Evolutionary conservation across 2,113 vertebrate species (phyloP).

Genomic region (Centropristis striata): DNA sequence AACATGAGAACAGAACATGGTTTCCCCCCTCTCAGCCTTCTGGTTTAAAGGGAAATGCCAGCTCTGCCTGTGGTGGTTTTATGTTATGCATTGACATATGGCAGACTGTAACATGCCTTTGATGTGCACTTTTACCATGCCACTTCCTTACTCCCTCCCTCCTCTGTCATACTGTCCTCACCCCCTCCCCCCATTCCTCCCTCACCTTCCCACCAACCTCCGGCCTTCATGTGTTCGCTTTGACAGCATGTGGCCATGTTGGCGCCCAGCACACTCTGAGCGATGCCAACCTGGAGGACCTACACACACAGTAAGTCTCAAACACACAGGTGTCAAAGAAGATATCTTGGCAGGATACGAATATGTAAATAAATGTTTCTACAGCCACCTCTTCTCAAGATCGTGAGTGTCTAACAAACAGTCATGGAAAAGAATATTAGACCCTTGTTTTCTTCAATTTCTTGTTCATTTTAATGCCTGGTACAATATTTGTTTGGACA

Average conservation of each 20-base stretch:
- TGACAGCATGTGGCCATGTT: slow-evolving; percentile 62
- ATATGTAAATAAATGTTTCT: neutral
- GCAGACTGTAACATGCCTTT: slow-evolving; percentile 35
- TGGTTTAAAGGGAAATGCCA: slow-evolving; percentile 34
- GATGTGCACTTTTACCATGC: slow-evolving; percentile 43
- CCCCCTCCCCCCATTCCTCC: neutral
- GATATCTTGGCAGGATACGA: neutral
- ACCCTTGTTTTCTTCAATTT: too few species aligned
- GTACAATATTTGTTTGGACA: too few species aligned
- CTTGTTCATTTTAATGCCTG: too few species aligned
- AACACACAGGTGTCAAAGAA: slow-evolving; percentile 28
- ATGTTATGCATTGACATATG: slow-evolving; percentile 21
- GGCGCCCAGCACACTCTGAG: slow-evolving; percentile 58
- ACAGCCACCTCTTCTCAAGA: neutral
- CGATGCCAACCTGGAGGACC: slow-evolving; percentile 73
- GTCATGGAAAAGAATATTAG: too few species aligned
- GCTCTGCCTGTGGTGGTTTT: slow-evolving; percentile 43
- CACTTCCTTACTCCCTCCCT: slow-evolving; percentile 3
- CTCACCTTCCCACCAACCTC: neutral
- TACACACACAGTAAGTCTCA: slow-evolving; percentile 79
- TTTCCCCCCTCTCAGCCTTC: neutral
- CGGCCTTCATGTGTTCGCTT: slow-evolving; percentile 27
- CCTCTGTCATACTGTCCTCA: slow-evolving; percentile 13
- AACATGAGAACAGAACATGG: slow-evolving; percentile 13
- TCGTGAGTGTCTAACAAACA: too few species aligned